phyloP scores from a whole-genome alignment of 2,888 invertebrate genomes.

The Meliscaeva auricollis region DNA sequence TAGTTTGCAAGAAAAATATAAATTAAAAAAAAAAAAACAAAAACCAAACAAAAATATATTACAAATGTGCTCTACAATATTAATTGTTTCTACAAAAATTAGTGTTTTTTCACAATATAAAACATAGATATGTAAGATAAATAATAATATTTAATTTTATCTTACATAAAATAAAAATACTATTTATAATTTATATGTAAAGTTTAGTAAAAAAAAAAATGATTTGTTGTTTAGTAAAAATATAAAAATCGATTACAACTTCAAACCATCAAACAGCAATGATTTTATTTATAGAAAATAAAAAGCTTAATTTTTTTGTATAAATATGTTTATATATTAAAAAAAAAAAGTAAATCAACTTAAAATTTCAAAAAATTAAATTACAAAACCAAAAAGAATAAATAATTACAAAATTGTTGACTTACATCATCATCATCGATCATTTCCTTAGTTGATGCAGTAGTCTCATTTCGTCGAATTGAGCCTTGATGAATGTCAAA shows the following conservation, averaged over 20 bases:
- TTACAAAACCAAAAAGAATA: neutral
- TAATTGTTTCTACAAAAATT: conserved; percentile 23
- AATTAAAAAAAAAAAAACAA: neutral
- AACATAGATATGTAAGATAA: conserved; percentile 43
- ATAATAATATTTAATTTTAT: neutral
- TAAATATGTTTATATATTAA: too few species aligned
- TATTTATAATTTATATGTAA: neutral
- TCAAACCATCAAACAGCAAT: conserved; percentile 38
- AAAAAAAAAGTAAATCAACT: neutral
- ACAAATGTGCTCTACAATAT: conserved; percentile 18
- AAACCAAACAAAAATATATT: too few species aligned
- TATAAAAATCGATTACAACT: neutral
- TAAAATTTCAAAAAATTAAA: neutral
- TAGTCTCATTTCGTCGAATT: conserved; percentile 95
- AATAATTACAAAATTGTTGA: conserved; percentile 78
- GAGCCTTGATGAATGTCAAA: conserved; percentile 96
- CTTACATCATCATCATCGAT: conserved; percentile 96
- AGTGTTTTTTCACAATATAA: conserved; percentile 62
- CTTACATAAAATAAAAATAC: neutral
- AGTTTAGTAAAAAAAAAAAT: neutral
- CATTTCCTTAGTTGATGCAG: conserved; percentile 97
- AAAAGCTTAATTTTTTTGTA: neutral
- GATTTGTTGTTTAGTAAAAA: neutral
- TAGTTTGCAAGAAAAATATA: conserved; percentile 15
- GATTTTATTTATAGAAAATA: neutral